Evolutionary conservation across 2,113 vertebrate species (phyloP).

Genomic region (Pygoscelis antarcticus): DNA sequence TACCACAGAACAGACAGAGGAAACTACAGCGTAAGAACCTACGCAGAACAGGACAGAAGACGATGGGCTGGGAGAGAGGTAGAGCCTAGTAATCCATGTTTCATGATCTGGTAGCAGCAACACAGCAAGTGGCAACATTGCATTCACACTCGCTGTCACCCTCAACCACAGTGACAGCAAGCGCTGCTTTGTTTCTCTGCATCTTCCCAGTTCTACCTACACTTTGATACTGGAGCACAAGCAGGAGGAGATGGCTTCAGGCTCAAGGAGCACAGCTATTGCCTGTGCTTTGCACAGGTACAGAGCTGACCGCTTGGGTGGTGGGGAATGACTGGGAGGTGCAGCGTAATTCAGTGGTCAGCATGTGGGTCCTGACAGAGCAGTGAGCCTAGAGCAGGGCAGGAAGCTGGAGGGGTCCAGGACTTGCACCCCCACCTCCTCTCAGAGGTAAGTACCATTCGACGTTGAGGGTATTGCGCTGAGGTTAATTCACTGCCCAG

Average conservation of each 20-base stretch:
- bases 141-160: accelerated
- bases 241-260: background rate
- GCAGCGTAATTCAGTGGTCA: background rate
- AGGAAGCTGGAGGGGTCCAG: background rate
- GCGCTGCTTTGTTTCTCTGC: background rate
- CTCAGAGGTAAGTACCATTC: background rate
- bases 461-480: background rate
- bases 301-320: background rate
- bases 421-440: background rate
- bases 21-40: background rate
- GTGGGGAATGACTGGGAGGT: background rate
- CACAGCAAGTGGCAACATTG: background rate
- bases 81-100: background rate
- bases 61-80: background rate
- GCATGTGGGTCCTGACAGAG: background rate
- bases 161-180: accelerated
- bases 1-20: background rate
- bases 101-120: background rate
- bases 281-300: background rate
- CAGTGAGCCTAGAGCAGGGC: background rate
- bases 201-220: background rate
- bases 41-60: background rate
- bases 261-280: background rate
- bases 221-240: background rate
- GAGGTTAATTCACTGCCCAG: background rate